These are phyloP conservation scores for Elaphurus davidianus DNA, from an alignment of 2,113 vertebrate species.

Conservation along the genomic window DNA sequence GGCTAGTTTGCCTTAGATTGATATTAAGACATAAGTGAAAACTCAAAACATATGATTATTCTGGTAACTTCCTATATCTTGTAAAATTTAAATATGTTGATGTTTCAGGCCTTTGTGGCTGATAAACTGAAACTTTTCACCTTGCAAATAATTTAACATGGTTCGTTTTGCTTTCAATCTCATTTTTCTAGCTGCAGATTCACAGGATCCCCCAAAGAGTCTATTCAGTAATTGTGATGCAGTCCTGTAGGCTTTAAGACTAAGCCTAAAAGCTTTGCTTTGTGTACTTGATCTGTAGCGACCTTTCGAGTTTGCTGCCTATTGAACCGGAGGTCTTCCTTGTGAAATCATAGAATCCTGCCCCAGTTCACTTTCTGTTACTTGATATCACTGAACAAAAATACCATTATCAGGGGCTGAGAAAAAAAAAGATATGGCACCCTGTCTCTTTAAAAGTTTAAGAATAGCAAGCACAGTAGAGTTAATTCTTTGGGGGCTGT, in stretches of 20 bases:
- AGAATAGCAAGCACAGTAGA: slow-evolving; percentile 77
- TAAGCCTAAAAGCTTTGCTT: slow-evolving; percentile 66
- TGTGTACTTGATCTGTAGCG: slow-evolving; percentile 42
- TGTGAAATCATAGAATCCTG: slow-evolving; percentile 61
- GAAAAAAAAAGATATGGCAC: slow-evolving; percentile 54
- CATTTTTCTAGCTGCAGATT: slow-evolving; percentile 35
- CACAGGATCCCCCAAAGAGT: slow-evolving; percentile 39
- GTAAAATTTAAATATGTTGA: not conserved
- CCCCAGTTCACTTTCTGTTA: slow-evolving; percentile 52
- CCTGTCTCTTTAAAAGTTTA: slow-evolving; percentile 72
- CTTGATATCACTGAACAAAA: slow-evolving; percentile 68
- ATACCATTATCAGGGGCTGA: slow-evolving; percentile 70
- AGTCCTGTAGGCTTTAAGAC: slow-evolving; percentile 63
- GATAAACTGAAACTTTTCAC: slow-evolving; percentile 13
- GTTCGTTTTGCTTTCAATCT: slow-evolving; percentile 44
- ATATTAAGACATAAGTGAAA: not conserved
- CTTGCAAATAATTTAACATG: not conserved
- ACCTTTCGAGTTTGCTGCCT: slow-evolving; percentile 63
- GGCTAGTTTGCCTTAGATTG: not conserved
- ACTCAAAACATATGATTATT: not conserved
- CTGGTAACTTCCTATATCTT: not conserved
- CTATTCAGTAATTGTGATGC: slow-evolving; percentile 57
- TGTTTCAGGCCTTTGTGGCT: not conserved
- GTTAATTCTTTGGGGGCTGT: slow-evolving; percentile 79
- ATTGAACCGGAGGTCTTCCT: slow-evolving; percentile 68